Conservation (phyloP, 2,113 vertebrate species). For the Ibidorhyncha struthersii region DNA sequence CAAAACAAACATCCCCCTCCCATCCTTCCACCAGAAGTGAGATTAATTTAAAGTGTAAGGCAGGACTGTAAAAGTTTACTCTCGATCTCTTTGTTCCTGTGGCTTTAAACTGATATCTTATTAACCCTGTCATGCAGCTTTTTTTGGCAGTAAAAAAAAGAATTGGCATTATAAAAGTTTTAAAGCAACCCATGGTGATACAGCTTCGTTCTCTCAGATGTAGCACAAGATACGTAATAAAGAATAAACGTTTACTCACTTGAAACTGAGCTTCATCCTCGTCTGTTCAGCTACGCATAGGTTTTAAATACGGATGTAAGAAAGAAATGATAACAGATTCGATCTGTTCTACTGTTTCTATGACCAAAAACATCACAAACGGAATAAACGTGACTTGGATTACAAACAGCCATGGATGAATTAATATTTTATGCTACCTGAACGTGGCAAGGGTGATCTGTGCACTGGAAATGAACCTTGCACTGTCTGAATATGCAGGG, state of each 20-base stretch:
- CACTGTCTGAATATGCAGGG: background rate
- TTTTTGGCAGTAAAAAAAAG: background rate
- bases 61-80: background rate
- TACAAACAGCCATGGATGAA: background rate
- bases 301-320: background rate
- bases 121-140: background rate
- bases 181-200: background rate
- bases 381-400: background rate
- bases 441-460: background rate
- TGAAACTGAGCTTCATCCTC: slow-evolving; percentile 32
- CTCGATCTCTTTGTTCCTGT: background rate
- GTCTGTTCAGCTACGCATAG: background rate
- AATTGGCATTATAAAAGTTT: background rate
- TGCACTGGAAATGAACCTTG: slow-evolving; percentile 2
- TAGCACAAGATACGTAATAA: background rate
- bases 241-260: slow-evolving; percentile 29
- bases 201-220: background rate
- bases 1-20: background rate
- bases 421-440: background rate
- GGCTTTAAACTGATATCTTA: background rate
- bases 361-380: background rate
- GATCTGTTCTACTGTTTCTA: background rate
- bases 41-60: background rate
- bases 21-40: background rate
- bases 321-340: background rate